A percentile compares a stretch with the other conserved stretches of the same genome.
Evolutionary conservation across 2,888 invertebrate species (phyloP).

Genomic region (Tipula confusa): DNA sequence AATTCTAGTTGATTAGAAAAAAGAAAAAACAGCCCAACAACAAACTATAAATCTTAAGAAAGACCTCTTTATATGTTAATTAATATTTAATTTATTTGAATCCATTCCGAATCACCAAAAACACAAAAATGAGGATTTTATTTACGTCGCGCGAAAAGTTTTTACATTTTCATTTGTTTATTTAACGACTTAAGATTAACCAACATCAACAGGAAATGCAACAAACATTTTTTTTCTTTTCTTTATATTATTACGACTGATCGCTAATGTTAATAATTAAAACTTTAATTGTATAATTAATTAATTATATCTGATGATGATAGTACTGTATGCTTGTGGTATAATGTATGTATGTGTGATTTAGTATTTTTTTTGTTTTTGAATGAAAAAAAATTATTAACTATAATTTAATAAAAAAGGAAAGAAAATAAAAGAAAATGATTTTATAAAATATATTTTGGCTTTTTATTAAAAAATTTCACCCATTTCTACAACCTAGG

Average conservation of each 20-base stretch:
- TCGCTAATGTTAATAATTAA: constrained; percentile 9
- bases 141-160: neutral
- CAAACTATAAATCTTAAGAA: neutral
- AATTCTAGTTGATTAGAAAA: constrained; percentile 3
- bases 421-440: neutral
- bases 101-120: constrained; percentile 12
- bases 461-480: neutral
- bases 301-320: neutral
- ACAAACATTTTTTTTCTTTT: neutral
- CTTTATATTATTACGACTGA: constrained; percentile 6
- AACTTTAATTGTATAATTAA: constrained; percentile 7
- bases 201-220: neutral
- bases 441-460: neutral
- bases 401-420: neutral
- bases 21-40: neutral
- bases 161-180: constrained; percentile 15
- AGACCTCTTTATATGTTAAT: neutral
- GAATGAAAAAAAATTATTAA: neutral
- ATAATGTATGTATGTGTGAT: constrained; percentile 3
- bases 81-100: constrained; percentile 12
- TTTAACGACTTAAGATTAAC: neutral
- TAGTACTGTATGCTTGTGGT: neutral
- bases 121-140: neutral
- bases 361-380: constrained; percentile 8
- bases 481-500: too few species aligned